Percentiles rank a stretch among this genome's conserved stretches.
phyloP scores from a whole-genome alignment of 2,797 vertebrate genomes.

The Botia kubotai region DNA sequence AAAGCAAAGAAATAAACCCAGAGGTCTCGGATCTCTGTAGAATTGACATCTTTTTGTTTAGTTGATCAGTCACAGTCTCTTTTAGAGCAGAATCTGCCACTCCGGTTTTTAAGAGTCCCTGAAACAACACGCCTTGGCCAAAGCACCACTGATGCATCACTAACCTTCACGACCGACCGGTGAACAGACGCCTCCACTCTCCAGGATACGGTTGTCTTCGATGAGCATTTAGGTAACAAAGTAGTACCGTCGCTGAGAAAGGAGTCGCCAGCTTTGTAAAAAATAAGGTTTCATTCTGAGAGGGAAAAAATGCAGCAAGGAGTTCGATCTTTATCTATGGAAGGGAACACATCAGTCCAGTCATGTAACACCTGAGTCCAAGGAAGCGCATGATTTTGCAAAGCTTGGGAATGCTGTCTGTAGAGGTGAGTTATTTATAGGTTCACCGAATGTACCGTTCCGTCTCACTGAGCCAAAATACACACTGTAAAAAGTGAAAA shows the following conservation, averaged over 20 bases:
- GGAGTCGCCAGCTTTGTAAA: constrained; percentile 62
- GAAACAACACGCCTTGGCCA: constrained; percentile 55
- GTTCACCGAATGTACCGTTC: constrained; percentile 53
- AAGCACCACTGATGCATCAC: constrained; percentile 51
- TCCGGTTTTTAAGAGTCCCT: constrained; percentile 58
- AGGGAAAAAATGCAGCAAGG: constrained; percentile 64
- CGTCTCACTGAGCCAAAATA: constrained; percentile 46
- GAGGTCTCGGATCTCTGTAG: constrained; percentile 65
- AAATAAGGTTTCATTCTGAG: constrained; percentile 61
- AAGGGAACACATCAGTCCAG: constrained; percentile 55
- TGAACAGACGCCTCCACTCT: constrained; percentile 49
- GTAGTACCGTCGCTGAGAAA: constrained; percentile 61
- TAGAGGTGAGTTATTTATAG: constrained; percentile 50
- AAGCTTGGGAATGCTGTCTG: constrained; percentile 59
- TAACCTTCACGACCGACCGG: constrained; percentile 51
- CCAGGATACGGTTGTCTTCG: constrained; percentile 43
- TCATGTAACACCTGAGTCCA: constrained; percentile 65
- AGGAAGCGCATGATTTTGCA: constrained; percentile 62
- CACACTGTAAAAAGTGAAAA: constrained; percentile 37
- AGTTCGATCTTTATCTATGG: constrained; percentile 58
- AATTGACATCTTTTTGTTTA: constrained; percentile 70
- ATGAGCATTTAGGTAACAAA: constrained; percentile 51
- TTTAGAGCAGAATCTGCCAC: constrained; percentile 59
- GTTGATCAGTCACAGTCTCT: constrained; percentile 63
- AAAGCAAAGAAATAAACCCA: constrained; percentile 61